Base-by-base conservation (phyloP, 2,888 invertebrate species). In the Litoditis marina region DNA sequence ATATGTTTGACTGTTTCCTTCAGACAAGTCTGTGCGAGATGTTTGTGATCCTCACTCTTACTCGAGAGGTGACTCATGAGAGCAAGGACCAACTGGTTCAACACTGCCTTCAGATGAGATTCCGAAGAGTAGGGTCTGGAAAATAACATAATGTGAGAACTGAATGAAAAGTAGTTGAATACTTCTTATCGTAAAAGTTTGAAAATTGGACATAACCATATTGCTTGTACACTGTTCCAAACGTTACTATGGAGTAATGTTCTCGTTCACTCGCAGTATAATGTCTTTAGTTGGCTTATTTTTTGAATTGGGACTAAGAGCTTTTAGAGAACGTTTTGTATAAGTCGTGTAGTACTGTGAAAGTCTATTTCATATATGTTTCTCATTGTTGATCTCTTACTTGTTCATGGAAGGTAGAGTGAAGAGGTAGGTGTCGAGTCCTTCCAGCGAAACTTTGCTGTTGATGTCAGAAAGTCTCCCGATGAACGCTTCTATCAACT, bases 31-130 rank as follows among this genome's bases (percentile, higher is more conserved):
- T 66, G 62, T 2, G 74, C 72, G 2, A 71, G 50, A 32, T 75
- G 71, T 31, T 66, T 63, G 28, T 69, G 72, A 32, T 75, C 74
- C 44, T 75, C 74, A n/a, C 69, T 71, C 55, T 73, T 69, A 34
- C 69, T 68, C n/a, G 74, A 69, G 7, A 75, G 65, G 60, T 73
- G 73, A 2, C 69, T 63, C 25, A 69, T 66, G 22, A 75, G 54
- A 8, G 71, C 65, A 46, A 71, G 65, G 19, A 64, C 44, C 19
- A 75, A 49, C 30, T 75, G 74, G 42, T 71, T 73, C 47, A 75
- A 46, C 0, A 75, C 73, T 0, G 73, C 72, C 65, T 73, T 73
- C 57, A 75, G 32, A 31, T 69, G 58, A 2, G 69, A 56, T 66
- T 73, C 74, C 2, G 69, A 63, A 2, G 74, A 75, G 52, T 69